Evolutionary conservation across 1,140 invertebrate genomes (phyloP).

Genomic region (Diprion similis): DNA sequence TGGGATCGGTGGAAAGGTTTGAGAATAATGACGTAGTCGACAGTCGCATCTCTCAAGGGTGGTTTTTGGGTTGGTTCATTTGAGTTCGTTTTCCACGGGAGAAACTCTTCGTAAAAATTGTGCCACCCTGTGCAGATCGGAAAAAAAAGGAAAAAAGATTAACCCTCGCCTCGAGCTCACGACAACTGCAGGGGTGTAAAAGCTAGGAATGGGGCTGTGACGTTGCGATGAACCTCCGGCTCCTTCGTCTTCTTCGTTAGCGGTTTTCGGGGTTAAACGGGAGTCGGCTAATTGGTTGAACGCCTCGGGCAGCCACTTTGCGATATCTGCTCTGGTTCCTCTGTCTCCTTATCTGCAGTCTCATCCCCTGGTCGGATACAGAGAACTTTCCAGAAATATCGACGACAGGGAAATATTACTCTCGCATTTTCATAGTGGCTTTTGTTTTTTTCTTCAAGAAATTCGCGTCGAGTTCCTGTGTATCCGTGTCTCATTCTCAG

Average conservation of each 20-base stretch:
- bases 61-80: too few species aligned
- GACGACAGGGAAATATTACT: neutral
- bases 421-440: neutral
- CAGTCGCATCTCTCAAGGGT: too few species aligned
- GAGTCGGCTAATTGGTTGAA: conserved; percentile 34
- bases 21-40: too few species aligned
- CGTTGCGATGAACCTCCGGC: neutral
- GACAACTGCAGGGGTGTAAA: neutral
- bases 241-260: conserved; percentile 27
- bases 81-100: too few species aligned
- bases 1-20: too few species aligned
- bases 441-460: too few species aligned
- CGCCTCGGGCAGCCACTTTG: conserved; percentile 25
- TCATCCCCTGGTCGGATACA: neutral
- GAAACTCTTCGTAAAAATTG: too few species aligned
- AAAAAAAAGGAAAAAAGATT: neutral
- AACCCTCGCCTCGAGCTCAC: neutral
- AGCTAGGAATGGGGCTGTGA: neutral
- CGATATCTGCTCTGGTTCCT: conserved; percentile 15
- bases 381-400: too few species aligned
- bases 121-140: too few species aligned
- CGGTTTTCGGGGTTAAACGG: conserved; percentile 24
- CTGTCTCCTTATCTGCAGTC: neutral
- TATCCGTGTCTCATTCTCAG: neutral
- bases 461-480: neutral